A percentile compares a stretch with the other conserved stretches of the same genome.
These are phyloP conservation scores for Oxyruncus cristatus DNA, from an alignment of 2,113 vertebrate species.

Conservation along the genomic window DNA sequence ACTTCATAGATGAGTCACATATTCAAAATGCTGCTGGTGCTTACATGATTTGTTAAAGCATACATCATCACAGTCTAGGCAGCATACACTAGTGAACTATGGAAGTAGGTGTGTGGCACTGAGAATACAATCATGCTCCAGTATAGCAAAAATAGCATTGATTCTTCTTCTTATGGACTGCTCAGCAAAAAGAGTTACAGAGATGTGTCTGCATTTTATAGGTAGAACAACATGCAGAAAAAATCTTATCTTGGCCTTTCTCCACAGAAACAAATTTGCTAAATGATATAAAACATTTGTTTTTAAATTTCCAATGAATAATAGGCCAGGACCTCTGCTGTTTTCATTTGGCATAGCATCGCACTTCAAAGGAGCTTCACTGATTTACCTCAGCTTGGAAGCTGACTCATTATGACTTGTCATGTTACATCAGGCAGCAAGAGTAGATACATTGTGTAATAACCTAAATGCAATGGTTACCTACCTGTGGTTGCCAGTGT, in stretches of 20 bases:
- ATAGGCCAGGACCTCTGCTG: neutral
- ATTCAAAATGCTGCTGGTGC: neutral
- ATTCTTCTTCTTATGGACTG: neutral
- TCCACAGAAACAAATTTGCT: neutral
- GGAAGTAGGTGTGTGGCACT: neutral
- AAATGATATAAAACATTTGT: neutral
- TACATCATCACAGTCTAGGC: neutral
- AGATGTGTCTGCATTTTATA: neutral
- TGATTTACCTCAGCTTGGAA: slow-evolving; percentile 14
- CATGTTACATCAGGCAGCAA: neutral
- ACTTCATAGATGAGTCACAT: neutral
- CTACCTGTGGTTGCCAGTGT: neutral
- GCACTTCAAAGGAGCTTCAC: neutral
- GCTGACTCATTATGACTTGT: slow-evolving; percentile 28
- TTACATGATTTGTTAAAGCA: neutral
- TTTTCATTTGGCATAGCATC: neutral
- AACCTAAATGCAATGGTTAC: neutral
- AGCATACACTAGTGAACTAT: neutral
- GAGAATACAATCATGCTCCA: neutral
- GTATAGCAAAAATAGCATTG: neutral
- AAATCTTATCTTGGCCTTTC: neutral
- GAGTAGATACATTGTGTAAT: neutral
- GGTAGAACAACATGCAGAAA: neutral
- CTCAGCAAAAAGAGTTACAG: neutral
- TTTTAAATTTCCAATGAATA: neutral